Evolutionary conservation across 2,888 invertebrate genomes (phyloP).

Genomic region (Hermodice carunculata): DNA sequence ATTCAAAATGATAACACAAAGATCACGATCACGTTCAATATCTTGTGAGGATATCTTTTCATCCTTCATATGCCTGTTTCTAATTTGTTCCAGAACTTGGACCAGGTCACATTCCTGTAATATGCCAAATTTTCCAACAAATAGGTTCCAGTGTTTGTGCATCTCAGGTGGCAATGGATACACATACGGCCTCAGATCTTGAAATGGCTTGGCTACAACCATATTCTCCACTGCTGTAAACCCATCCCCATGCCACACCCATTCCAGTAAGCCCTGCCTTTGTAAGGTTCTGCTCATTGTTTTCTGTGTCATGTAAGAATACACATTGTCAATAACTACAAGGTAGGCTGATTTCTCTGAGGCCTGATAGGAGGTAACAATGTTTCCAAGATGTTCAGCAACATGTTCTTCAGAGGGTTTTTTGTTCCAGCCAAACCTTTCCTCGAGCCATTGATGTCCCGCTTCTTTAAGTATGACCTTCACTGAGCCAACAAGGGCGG

Average conservation of each 20-base stretch:
- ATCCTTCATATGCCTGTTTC: not conserved
- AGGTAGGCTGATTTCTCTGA: conserved; percentile 34
- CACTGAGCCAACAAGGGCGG: conserved; percentile 31
- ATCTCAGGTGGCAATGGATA: conserved; percentile 37
- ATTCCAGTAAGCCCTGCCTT: conserved; percentile 14
- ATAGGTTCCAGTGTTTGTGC: conserved; percentile 21
- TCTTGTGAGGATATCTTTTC: not conserved
- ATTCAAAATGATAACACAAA: conserved; percentile 36
- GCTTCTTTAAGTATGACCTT: conserved; percentile 5
- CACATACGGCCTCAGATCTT: conserved; percentile 39
- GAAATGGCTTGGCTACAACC: conserved; percentile 10
- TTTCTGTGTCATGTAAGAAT: conserved; percentile 20
- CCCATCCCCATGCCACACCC: conserved; percentile 48
- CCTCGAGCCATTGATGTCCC: not conserved
- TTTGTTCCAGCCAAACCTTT: conserved; percentile 32
- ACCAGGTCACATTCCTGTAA: conserved; percentile 40
- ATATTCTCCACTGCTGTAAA: conserved; percentile 29
- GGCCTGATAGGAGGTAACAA: conserved; percentile 25
- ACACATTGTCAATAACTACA: conserved; percentile 28
- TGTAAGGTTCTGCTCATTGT: conserved; percentile 11
- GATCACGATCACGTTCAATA: conserved; percentile 12
- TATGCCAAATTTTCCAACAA: too few species aligned
- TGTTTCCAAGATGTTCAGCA: conserved; percentile 27
- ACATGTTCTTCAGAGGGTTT: conserved; percentile 25
- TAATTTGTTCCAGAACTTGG: conserved; percentile 28